Evolutionary conservation across 2,888 invertebrate species (phyloP), one percentile per base, ranked within the genome.

Genomic region (Parnassius smintheus): DNA sequence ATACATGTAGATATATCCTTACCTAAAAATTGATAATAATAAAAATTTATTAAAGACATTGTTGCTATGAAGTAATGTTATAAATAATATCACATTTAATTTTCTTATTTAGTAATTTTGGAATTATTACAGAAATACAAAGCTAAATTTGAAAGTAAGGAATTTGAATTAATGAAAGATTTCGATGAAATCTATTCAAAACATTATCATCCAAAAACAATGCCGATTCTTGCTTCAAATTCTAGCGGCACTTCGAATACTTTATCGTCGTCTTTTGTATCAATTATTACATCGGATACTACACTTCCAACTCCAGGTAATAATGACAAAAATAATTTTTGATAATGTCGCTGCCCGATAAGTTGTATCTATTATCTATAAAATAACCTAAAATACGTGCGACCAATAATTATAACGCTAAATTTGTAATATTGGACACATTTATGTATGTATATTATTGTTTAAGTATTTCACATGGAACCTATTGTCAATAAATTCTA

Each of bases 301-400:
- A 91, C 91, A 0, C 55, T 88, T 1, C 85, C 90, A 2, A 90
- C 90, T 2, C 90, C 90, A 75, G 91, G 91, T 90, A 68, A 56
- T 25, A 1, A 10, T 64, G 45, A 61, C 45, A 11, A 44, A 44
- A 44, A 44, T 7, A 9, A 9, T 44, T 11, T 44, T 11, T 44
- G 2, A 44, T 2, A 11, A 44, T 11, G 0, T 44, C 2, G 1
- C 8, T 10, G 2, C 44, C 44, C 10, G 2, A 44, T 11, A 44
- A 44, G 4, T 7, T 7, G 18, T 18, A 18, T 7, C 4, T 35
- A 35, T 7, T 35, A 35, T 35, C 7, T 1, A 7, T 35, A 3
- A 35, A 35, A 35, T 4, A 7, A 35, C 7, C 0, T 35, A 35
- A 7, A 35, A 35, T 35, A 35, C 7, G 35, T 35, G 35, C 7